Conservation (phyloP, 2,797 vertebrate genomes). For the Choloepus didactylus region DNA sequence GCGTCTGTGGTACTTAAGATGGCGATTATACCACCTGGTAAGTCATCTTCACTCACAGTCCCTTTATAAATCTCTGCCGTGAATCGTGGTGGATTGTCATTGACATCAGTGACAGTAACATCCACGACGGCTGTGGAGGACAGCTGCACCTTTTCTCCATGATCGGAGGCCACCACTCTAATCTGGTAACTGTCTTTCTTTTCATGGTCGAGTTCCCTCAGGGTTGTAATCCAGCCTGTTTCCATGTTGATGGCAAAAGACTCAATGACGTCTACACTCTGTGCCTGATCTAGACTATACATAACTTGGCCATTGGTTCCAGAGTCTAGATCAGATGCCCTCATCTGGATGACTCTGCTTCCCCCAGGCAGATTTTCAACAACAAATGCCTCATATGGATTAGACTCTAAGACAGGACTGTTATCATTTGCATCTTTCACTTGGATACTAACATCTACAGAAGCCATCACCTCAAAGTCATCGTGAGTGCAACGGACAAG, state of each 20-base stretch:
- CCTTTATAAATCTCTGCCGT: constrained; percentile 99
- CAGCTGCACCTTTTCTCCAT: constrained; percentile 93
- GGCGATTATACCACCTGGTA: constrained; percentile 95
- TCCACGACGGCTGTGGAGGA: constrained; percentile 92
- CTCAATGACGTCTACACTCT: constrained; percentile 91
- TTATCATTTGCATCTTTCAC: constrained; percentile 98
- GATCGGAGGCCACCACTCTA: constrained; percentile 93
- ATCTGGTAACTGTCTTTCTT: constrained; percentile 90
- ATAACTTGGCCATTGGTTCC: constrained; percentile 94
- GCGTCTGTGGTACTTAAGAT: constrained; percentile 97
- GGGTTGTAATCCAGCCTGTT: constrained; percentile 96
- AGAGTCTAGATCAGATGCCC: constrained; percentile 95
- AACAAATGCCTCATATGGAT: constrained; percentile 94
- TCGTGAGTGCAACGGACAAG: constrained; percentile 89
- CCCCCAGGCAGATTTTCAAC: constrained; percentile 96
- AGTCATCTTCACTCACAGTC: constrained; percentile 98
- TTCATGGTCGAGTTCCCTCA: constrained; percentile 96
- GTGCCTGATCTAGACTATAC: constrained; percentile 94
- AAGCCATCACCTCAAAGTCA: constrained; percentile 90
- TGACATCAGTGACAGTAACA: constrained; percentile 95
- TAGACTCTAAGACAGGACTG: constrained; percentile 94
- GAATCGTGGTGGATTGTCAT: constrained; percentile 97
- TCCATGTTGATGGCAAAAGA: constrained; percentile 95
- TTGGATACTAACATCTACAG: constrained; percentile 95
- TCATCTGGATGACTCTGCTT: constrained; percentile 94